Evolutionary conservation across 2,888 invertebrate genomes (phyloP).

Genomic region (Acleris literana): DNA sequence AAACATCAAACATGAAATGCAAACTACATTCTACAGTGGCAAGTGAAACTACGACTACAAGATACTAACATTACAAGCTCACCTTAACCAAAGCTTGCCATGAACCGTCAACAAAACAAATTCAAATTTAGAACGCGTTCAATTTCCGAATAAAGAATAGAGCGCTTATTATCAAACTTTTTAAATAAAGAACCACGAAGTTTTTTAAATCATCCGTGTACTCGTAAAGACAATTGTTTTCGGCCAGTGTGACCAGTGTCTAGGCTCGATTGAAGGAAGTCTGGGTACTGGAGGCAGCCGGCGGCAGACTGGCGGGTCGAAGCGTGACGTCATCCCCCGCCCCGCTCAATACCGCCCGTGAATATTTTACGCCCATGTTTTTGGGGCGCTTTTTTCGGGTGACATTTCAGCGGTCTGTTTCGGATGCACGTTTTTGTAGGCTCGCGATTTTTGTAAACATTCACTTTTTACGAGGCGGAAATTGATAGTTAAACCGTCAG

Average conservation of each 20-base stretch:
- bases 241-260: slow-evolving; percentile 49
- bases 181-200: neutral
- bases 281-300: slow-evolving; percentile 58
- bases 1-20: slow-evolving; percentile 1
- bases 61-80: slow-evolving; percentile 40
- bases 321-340: slow-evolving; percentile 69
- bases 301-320: slow-evolving; percentile 71
- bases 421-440: slow-evolving; percentile 39
- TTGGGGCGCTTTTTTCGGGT: slow-evolving; percentile 52
- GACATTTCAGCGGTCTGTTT: slow-evolving; percentile 32
- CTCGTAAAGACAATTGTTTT: slow-evolving; percentile 39
- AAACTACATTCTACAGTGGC: slow-evolving; percentile 6
- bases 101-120: slow-evolving; percentile 44
- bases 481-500: neutral
- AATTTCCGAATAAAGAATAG: neutral
- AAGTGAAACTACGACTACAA: slow-evolving; percentile 13
- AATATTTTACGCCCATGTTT: slow-evolving; percentile 71
- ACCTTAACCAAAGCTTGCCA: slow-evolving; percentile 55
- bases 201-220: slow-evolving; percentile 19
- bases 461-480: neutral
- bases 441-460: slow-evolving; percentile 9
- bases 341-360: slow-evolving; percentile 57
- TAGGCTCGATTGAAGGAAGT: slow-evolving; percentile 55
- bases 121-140: slow-evolving; percentile 9
- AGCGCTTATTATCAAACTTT: too few species aligned